Percentiles rank a stretch among this genome's conserved stretches.
These are phyloP conservation scores for Cylloceria caligata DNA, from an alignment of 2,888 invertebrate genomes.

Conservation along the genomic window DNA sequence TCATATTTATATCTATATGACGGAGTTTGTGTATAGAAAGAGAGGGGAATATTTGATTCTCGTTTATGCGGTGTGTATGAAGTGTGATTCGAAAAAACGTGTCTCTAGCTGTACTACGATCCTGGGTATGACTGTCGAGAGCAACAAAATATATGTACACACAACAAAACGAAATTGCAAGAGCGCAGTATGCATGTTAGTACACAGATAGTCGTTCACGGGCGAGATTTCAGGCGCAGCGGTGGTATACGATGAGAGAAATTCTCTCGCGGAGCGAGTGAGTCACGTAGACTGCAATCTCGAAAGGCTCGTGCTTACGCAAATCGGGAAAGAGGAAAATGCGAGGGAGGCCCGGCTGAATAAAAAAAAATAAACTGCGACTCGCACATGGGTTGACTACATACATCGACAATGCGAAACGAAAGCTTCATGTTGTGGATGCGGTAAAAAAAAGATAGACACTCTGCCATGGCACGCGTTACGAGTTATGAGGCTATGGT, in stretches of 20 bases:
- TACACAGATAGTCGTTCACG: slow-evolving; percentile 22
- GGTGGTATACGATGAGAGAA: slow-evolving; percentile 19
- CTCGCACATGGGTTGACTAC: slow-evolving; percentile 25
- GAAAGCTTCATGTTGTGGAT: slow-evolving; percentile 17
- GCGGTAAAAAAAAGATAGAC: slow-evolving; percentile 6
- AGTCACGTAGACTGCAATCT: slow-evolving; percentile 56
- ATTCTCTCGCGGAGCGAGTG: slow-evolving; percentile 44
- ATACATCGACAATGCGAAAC: slow-evolving; percentile 22
- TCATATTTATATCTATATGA: slow-evolving; percentile 28
- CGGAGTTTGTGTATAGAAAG: neutral
- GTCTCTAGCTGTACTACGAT: slow-evolving; percentile 12
- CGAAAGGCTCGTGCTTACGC: slow-evolving; percentile 45
- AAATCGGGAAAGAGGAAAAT: slow-evolving; percentile 53
- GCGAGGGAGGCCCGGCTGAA: slow-evolving; percentile 32
- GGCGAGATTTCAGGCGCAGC: slow-evolving; percentile 17
- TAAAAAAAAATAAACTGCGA: slow-evolving; percentile 3
- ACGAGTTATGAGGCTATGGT: slow-evolving; percentile 25
- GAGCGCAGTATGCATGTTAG: slow-evolving; percentile 25
- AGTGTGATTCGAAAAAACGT: slow-evolving; percentile 24
- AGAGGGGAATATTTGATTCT: slow-evolving; percentile 15
- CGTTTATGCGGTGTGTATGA: slow-evolving; percentile 44
- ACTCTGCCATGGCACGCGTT: slow-evolving; percentile 26
- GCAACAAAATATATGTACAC: neutral
- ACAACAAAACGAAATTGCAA: neutral
- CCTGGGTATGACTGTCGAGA: neutral